phyloP scores from a whole-genome alignment of 2,797 vertebrate species.

The Amazona ochrocephala region DNA sequence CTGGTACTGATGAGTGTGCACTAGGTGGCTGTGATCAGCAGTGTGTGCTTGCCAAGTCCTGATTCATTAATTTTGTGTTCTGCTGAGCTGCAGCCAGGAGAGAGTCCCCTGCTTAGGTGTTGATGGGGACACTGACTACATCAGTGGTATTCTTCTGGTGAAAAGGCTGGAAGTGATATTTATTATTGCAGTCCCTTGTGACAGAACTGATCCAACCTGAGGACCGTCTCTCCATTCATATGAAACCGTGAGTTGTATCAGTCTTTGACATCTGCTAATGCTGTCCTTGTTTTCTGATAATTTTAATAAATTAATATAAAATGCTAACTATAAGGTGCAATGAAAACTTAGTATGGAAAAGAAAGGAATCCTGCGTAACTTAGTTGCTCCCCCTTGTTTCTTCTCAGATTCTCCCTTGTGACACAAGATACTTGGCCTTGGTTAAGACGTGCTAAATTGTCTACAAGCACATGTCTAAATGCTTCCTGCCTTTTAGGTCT shows the following conservation, averaged over 20 bases:
- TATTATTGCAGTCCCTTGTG: background rate
- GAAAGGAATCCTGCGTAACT: background rate
- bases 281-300: background rate
- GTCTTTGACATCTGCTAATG: background rate
- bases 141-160: background rate
- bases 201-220: background rate
- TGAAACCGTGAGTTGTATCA: background rate
- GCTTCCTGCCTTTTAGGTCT: background rate
- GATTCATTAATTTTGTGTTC: slow-evolving; percentile 33
- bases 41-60: slow-evolving; percentile 35
- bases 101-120: slow-evolving; percentile 15
- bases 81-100: slow-evolving; percentile 27
- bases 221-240: background rate
- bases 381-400: background rate
- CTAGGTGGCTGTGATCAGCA: slow-evolving; percentile 49
- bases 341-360: background rate
- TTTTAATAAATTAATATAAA: background rate
- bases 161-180: background rate
- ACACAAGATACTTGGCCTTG: background rate
- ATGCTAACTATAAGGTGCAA: background rate
- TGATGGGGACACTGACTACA: background rate
- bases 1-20: background rate
- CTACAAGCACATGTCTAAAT: background rate
- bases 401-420: background rate
- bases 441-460: background rate